Evolutionary conservation across 2,888 invertebrate genomes (phyloP).

Genomic region (Tipula lateralis): DNA sequence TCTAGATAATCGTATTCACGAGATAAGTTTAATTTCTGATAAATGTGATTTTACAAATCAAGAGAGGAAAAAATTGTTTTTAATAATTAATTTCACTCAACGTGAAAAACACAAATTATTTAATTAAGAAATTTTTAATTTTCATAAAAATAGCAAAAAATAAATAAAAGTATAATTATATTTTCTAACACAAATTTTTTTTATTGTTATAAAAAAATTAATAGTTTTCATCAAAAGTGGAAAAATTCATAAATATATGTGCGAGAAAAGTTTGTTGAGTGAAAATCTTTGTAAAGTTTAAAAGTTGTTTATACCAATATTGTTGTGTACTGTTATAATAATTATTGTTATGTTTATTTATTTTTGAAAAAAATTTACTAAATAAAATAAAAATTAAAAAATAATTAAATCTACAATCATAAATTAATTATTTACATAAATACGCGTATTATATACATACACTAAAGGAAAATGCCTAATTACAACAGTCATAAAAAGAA

Average conservation of each 20-base stretch:
- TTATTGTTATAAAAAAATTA: neutral
- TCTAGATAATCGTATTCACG: neutral
- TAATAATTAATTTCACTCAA: neutral
- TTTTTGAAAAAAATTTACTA: neutral
- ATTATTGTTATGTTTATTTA: neutral
- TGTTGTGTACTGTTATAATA: neutral
- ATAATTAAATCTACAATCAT: neutral
- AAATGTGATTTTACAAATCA: neutral
- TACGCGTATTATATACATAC: neutral
- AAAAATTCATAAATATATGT: neutral
- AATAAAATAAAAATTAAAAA: neutral
- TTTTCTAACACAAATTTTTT: neutral
- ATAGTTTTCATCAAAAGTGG: neutral
- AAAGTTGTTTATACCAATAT: neutral
- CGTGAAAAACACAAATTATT: neutral
- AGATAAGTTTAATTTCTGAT: neutral
- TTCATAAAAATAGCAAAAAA: neutral
- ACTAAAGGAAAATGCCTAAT: neutral
- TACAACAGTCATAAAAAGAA: constrained; percentile 6
- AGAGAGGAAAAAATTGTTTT: neutral
- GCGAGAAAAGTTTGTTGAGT: neutral
- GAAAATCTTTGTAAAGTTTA: neutral
- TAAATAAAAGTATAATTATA: neutral
- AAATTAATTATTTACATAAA: neutral
- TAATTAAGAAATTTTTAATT: neutral